Percentiles rank a stretch among this genome's conserved stretches.
These are phyloP conservation scores for Hyperoodon ampullatus DNA, from an alignment of 2,113 vertebrate genomes.

Conservation along the genomic window DNA sequence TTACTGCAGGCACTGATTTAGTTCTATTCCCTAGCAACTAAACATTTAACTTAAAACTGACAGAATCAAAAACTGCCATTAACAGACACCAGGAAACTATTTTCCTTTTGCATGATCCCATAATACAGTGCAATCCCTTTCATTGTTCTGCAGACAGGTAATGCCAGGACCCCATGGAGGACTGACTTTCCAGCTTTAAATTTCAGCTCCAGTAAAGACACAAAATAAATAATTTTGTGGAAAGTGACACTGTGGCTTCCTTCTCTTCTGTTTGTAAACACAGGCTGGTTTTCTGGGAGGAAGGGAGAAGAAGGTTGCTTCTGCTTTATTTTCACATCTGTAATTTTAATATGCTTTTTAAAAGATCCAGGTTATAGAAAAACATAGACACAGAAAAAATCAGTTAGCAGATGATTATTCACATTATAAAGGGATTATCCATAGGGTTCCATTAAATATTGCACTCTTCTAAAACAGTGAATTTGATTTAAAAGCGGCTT, in stretches of 20 bases:
- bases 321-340: constrained; percentile 45
- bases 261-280: constrained; percentile 54
- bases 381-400: constrained; percentile 33
- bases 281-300: background rate
- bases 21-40: background rate
- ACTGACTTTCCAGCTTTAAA: background rate
- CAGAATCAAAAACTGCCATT: constrained; percentile 11
- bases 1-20: background rate
- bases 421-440: constrained; percentile 71
- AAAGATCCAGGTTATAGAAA: constrained; percentile 17
- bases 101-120: background rate
- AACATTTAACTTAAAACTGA: constrained; percentile 7
- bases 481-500: constrained; percentile 51
- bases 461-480: background rate
- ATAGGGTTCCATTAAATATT: constrained; percentile 27
- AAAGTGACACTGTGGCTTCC: background rate
- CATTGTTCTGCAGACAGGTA: background rate
- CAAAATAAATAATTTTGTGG: background rate
- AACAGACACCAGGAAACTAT: background rate
- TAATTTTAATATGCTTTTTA: constrained; percentile 5
- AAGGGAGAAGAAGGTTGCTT: background rate
- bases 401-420: constrained; percentile 50
- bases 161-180: background rate
- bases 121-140: background rate
- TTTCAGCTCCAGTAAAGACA: background rate